phyloP scores from a whole-genome alignment of 2,113 vertebrate genomes.

The Ptilorrhoa leucosticta region DNA sequence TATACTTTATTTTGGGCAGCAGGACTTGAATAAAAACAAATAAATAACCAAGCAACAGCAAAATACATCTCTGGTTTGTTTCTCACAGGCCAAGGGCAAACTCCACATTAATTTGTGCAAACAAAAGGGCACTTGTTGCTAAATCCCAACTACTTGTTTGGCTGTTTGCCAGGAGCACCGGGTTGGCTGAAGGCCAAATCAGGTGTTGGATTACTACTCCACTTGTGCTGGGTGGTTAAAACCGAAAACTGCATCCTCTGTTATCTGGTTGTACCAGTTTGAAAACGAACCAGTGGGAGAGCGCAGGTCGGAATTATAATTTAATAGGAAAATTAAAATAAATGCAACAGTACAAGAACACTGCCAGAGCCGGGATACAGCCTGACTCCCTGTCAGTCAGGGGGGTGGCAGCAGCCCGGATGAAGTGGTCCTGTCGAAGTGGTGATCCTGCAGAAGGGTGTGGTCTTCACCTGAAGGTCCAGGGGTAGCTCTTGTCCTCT shows the following conservation, averaged over 20 bases:
- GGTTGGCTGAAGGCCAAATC: not conserved
- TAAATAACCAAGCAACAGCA: not conserved
- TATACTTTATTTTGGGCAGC: not conserved
- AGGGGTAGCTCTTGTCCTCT: too few species aligned
- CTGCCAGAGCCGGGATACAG: too few species aligned
- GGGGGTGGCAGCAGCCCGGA: too few species aligned
- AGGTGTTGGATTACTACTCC: not conserved
- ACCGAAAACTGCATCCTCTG: not conserved
- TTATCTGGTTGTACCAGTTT: too few species aligned
- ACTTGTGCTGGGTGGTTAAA: not conserved
- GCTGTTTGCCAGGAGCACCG: not conserved
- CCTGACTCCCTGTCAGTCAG: too few species aligned
- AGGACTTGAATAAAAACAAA: not conserved
- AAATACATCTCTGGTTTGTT: not conserved
- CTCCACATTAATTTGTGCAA: not conserved
- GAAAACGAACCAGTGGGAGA: too few species aligned
- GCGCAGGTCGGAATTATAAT: too few species aligned
- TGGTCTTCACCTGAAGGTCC: too few species aligned
- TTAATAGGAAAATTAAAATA: too few species aligned
- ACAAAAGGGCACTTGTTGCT: conserved; percentile 5
- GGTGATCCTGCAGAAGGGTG: too few species aligned
- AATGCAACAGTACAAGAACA: too few species aligned
- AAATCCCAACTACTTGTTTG: not conserved
- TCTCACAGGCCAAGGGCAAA: not conserved
- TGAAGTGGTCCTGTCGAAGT: too few species aligned